These are phyloP conservation scores for Strix uralensis DNA, from an alignment of 2,113 vertebrate genomes.

Conservation along the genomic window DNA sequence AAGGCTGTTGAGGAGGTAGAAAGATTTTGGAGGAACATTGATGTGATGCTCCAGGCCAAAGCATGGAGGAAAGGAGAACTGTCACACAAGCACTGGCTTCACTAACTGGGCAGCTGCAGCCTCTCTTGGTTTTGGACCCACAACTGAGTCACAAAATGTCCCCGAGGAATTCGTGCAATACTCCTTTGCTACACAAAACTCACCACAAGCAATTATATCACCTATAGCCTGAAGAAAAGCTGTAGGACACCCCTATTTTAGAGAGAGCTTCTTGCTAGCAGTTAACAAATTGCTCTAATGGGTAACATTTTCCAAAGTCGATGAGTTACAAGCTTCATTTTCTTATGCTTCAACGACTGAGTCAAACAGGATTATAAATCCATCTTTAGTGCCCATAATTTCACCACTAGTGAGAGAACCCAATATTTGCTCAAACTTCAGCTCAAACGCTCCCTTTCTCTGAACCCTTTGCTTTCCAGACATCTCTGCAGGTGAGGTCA, in stretches of 20 bases:
- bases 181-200: neutral
- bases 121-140: neutral
- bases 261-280: neutral
- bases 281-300: neutral
- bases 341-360: fast-evolving
- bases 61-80: neutral
- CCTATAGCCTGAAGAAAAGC: neutral
- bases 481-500: neutral
- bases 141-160: neutral
- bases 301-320: neutral
- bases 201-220: neutral
- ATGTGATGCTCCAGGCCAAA: neutral
- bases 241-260: neutral
- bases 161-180: neutral
- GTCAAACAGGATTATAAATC: neutral
- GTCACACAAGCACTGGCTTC: fast-evolving
- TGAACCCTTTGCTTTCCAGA: neutral
- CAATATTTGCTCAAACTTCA: neutral
- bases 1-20: neutral
- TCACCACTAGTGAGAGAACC: neutral
- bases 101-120: fast-evolving
- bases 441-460: neutral
- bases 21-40: neutral
- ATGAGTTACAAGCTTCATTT: neutral
- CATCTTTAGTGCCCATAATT: neutral